Base-by-base conservation (phyloP, 2,797 vertebrate genomes). In the Diglossa cyanea region DNA sequence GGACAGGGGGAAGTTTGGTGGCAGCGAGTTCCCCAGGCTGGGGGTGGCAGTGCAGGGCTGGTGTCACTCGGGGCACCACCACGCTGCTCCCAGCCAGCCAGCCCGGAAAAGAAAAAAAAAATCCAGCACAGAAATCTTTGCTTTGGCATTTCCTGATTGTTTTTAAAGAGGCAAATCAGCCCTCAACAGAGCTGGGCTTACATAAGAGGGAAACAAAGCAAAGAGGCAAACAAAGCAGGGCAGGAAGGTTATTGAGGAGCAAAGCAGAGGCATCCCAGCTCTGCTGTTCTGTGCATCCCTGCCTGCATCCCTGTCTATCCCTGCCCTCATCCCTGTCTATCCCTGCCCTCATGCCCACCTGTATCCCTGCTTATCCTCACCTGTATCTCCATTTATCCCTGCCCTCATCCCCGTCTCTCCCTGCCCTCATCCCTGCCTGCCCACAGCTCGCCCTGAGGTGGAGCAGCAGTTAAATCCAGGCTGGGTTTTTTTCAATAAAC, bases 101-200 rank as follows among this genome's bases (percentile, higher is more conserved):
- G 21, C 66, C 47, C 44, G 35, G 63, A 57, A 61, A 53, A 37
- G 10, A 11, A 3, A 26, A 39, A 39, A 39, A 71, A 54, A 71
- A 11, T 0, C 40, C 67, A 31, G 30, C 7, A 0, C 23, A 53
- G 65, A 80, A 91, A 77, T 58, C 80, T 80, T 70, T 39, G 54
- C 77, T 86, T 81, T 33, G 74, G 70, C 81, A 78, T 88, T 92
- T 83, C 90, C 89, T 61, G 93, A 11, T 44, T 51, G 57, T 65
- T 72, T 66, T 31, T n/a, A 19, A 63, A 82, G 44, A 77, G 77
- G 84, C 60, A 5, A 68, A 72, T 42, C 58, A 11, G 53, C 25
- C 16, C 0, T 16, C 51, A 26, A 54, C 62, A 7, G 68, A 74
- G 65, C 84, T 24, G 51, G 3, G 2, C 44, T 80, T 54, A 13